Conservation (phyloP, 2,888 invertebrate species). For the Lepeophtheirus nordmannii region DNA sequence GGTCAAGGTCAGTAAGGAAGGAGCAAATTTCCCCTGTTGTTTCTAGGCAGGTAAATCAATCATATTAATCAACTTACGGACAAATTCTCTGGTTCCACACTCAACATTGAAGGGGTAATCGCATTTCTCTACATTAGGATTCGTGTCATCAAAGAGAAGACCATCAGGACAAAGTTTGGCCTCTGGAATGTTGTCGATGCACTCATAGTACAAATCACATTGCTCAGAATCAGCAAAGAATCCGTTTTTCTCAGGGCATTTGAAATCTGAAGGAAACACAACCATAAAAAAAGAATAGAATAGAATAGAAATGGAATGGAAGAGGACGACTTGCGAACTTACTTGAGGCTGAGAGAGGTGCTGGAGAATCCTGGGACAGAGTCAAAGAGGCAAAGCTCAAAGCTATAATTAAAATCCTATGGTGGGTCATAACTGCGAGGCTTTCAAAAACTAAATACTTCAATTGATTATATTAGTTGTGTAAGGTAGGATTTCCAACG, state of each 20-base stretch:
- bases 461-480: neutral
- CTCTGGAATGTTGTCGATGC: slow-evolving; percentile 22
- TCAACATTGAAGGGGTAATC: slow-evolving; percentile 26
- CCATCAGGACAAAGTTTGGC: slow-evolving; percentile 27
- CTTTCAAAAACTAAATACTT: slow-evolving; percentile 1
- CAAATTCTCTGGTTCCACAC: slow-evolving; percentile 25
- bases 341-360: neutral
- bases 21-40: neutral
- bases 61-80: slow-evolving; percentile 25
- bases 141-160: slow-evolving; percentile 25
- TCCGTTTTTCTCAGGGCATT: slow-evolving; percentile 25
- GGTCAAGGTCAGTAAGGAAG: neutral
- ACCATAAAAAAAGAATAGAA: neutral
- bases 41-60: neutral
- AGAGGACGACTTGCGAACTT: neutral
- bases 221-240: slow-evolving; percentile 26
- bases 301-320: neutral
- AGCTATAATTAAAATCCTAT: neutral
- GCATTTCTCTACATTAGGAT: slow-evolving; percentile 25
- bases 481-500: neutral
- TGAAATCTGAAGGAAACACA: neutral
- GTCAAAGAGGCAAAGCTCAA: neutral
- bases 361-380: neutral
- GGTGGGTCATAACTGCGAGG: neutral
- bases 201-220: slow-evolving; percentile 26